phyloP scores from a whole-genome alignment of 2,797 vertebrate genomes.

The Gymnopithys bicolor region DNA sequence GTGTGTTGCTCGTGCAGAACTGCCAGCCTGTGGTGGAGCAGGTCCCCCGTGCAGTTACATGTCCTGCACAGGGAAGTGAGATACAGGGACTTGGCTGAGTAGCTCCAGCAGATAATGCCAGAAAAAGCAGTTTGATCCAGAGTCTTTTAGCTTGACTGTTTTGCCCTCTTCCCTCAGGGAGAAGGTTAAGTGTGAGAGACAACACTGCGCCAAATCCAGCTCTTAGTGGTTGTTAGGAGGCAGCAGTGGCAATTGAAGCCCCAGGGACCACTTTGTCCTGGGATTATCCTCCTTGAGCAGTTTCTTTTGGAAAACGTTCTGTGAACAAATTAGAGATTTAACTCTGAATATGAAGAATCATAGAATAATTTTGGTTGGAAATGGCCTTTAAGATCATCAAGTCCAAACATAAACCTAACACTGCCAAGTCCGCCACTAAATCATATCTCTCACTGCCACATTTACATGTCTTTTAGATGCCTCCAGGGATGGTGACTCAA shows the following conservation, averaged over 20 bases:
- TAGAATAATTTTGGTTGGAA: neutral
- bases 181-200: neutral
- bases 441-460: neutral
- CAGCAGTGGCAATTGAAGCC: neutral
- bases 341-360: neutral
- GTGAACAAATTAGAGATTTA: neutral
- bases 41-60: fast-evolving
- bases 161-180: neutral
- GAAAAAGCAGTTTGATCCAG: neutral
- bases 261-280: neutral
- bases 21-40: fast-evolving
- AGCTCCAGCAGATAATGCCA: fast-evolving
- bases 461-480: neutral
- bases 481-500: neutral
- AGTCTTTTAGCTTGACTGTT: neutral
- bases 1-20: fast-evolving
- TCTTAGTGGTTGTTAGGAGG: neutral
- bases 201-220: neutral
- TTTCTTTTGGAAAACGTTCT: neutral
- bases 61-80: neutral
- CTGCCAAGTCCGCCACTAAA: neutral
- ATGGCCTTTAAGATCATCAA: neutral
- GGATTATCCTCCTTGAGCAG: neutral
- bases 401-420: neutral
- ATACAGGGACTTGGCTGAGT: neutral